Evolutionary conservation across 2,888 invertebrate genomes (phyloP), one percentile per base, ranked within the genome.

Genomic region (Carterocephalus palaemon): DNA sequence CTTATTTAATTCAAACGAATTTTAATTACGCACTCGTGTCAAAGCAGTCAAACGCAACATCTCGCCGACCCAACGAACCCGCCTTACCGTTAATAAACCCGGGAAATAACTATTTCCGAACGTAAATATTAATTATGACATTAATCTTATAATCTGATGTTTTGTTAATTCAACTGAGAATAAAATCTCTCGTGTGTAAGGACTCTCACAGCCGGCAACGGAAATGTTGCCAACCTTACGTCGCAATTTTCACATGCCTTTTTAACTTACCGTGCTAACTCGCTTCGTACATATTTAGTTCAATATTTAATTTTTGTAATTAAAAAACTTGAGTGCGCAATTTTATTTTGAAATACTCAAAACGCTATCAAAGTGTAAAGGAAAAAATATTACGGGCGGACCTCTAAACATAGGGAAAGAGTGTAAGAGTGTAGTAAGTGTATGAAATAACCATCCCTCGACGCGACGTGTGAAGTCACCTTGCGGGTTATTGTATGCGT

Each of bases 231-330:
- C 70, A 76, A 58, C 76, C 81, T 80, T 77, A 80, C 81, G 73
- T 84, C 85, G 85, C 84, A 85, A 84, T 86, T 81, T 66, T 69
- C 67, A 76, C 74, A 86, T 75, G 84, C 78, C 75, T 74, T 78
- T 84, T 86, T 76, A 83, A 80, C 73, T 77, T 70, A 64, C 65
- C 73, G 72, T 60, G 67, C 70, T 75, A 70, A 70, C 70, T 64
- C 68, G 68, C 67, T 61, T 36, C 61, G 65, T 67, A 68, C 60
- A 64, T 67, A 67, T 73, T 73, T 66, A 71, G 70, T 79, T 71
- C 70, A 72, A 78, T 77, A 69, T 60, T 59, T 71, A 67, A 68
- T 67, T 67, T 68, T 63, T 60, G 67, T 67, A 73, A 75, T 79
- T 75, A 74, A 75, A 68, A 71, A 67, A 59, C 60, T 58, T 64